Base-by-base conservation (phyloP, 2,797 vertebrate species). In the Rhyacichthys aspro region DNA sequence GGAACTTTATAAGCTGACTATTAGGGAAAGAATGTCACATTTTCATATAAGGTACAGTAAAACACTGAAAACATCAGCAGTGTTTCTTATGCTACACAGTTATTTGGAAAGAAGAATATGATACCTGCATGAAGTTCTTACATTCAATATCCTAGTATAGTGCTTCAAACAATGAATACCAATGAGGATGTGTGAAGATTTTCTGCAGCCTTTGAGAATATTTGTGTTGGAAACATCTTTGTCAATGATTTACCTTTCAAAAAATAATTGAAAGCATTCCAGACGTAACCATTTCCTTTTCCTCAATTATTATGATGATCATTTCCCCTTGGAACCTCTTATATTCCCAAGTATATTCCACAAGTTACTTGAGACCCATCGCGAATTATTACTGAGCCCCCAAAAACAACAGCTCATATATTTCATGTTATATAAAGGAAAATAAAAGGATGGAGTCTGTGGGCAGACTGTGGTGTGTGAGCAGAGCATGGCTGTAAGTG, bases 161-260 rank as follows among this genome's bases (percentile, higher is more conserved):
- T 76, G 78, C 73, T 79, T 72, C 72, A 72, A 82, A 81, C 85
- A n/a, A n/a, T 55, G 23, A 28, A 33, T 63, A 11, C 50, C 48
- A 64, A 45, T 32, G 42, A 49, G 76, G 71, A 75, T 3, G 38
- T n/a, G 23, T 28, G 23, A 28, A 28, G 23, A 2, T 28, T 28
- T 28, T 67, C 67, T 66, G 63, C 49, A 18, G 5, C 42, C 43
- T 52, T 44, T 17, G 60, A 41, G 5, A 47, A 56, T 64, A 58
- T 57, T 59, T 39, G 57, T 63, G 59, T 34, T 70, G 57, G 16
- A 61, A 74, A 60, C 63, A 38, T 76, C 66, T 62, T 46, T 28
- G 50, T 57, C 54, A 37, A 14, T 52, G 60, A 69, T 72, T 79
- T 65, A 28, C 61, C 59, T 44, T 33, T 19, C 17, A 60, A 68